These are phyloP conservation scores for Ictalurus furcatus DNA, from an alignment of 2,113 vertebrate species.

Conservation along the genomic window DNA sequence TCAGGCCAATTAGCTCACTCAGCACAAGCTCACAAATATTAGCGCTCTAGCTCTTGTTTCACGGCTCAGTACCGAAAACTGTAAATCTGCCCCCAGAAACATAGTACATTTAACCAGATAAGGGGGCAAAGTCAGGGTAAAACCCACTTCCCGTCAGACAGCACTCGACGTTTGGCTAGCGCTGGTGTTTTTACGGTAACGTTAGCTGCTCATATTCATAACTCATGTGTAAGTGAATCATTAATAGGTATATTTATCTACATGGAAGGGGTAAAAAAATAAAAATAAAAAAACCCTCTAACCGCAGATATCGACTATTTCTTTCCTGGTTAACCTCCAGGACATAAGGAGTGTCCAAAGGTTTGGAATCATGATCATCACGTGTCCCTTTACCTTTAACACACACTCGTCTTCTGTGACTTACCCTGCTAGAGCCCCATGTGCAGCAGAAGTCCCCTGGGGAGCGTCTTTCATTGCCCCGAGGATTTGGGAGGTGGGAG, in stretches of 20 bases:
- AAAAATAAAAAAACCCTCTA: too few species aligned
- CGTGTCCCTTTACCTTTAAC: background rate
- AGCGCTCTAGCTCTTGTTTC: constrained; percentile 66
- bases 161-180: constrained; percentile 61
- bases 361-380: background rate
- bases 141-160: constrained; percentile 47
- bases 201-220: constrained; percentile 19
- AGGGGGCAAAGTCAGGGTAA: constrained; percentile 59
- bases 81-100: constrained; percentile 69
- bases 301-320: background rate
- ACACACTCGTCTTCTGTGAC: background rate
- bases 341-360: background rate
- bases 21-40: constrained; percentile 63
- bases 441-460: constrained; percentile 47
- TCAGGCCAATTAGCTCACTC: constrained; percentile 63
- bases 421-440: constrained; percentile 19
- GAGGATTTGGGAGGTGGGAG: constrained; percentile 48
- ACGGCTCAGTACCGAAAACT: constrained; percentile 58
- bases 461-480: constrained; percentile 60
- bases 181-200: constrained; percentile 50
- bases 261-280: background rate
- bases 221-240: background rate
- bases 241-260: constrained; percentile 16
- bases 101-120: constrained; percentile 65
- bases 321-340: background rate